Evolutionary conservation across 2,113 vertebrate species (phyloP).

Genomic region (Anarrhichthys ocellatus): DNA sequence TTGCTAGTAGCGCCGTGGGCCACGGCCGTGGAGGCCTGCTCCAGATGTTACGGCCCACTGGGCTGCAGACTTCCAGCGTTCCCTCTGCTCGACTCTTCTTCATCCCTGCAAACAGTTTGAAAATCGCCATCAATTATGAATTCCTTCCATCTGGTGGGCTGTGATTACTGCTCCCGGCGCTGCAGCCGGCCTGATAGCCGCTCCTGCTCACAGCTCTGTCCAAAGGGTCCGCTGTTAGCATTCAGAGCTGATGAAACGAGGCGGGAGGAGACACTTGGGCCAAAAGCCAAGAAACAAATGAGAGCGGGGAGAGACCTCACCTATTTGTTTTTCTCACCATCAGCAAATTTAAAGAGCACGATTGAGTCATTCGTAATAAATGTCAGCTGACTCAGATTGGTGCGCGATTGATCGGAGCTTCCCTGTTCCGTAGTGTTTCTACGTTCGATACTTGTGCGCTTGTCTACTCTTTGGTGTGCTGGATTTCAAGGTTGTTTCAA

Average conservation of each 20-base stretch:
- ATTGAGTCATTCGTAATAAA: constrained; percentile 1
- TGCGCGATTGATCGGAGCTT: background rate
- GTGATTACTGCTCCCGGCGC: constrained; percentile 39
- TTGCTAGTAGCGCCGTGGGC: background rate
- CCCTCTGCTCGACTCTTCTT: background rate
- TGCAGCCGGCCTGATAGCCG: constrained; percentile 4
- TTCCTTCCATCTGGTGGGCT: constrained; percentile 50
- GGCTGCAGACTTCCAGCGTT: constrained; percentile 1
- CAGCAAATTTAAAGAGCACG: constrained; percentile 3
- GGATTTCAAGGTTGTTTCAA: constrained; percentile 29
- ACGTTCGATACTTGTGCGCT: background rate
- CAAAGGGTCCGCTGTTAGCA: constrained; percentile 7
- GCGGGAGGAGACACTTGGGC: constrained; percentile 24
- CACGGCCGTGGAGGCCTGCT: background rate
- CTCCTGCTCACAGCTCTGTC: constrained; percentile 23
- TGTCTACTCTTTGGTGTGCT: background rate
- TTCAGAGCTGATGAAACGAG: constrained; percentile 22
- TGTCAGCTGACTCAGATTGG: background rate
- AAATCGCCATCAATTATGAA: constrained; percentile 62
- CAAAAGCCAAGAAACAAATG: constrained; percentile 11
- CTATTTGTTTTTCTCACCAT: background rate
- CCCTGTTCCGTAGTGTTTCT: background rate
- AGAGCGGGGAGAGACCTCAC: background rate
- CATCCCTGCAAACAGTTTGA: constrained; percentile 30
- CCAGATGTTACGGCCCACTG: constrained; percentile 14